Conservation (phyloP, 35 echinoderm and acorn worm species). For the Heliocidaris erythrogramma region DNA sequence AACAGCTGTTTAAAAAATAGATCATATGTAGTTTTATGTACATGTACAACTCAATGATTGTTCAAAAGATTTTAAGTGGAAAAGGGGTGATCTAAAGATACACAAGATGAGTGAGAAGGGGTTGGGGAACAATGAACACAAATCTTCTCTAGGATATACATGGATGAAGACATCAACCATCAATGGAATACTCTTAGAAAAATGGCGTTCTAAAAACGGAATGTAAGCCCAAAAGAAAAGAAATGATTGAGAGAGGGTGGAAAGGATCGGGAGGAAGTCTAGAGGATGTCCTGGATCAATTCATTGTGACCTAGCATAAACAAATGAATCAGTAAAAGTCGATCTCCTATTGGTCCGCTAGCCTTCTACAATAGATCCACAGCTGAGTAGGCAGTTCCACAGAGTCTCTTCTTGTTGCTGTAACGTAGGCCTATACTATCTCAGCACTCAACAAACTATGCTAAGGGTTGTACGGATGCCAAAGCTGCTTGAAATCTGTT, state of each 20-base stretch:
- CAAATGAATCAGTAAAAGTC: background rate
- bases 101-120: background rate
- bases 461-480: background rate
- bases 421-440: background rate
- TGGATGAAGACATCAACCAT: background rate
- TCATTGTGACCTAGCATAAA: constrained; percentile 17
- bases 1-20: background rate
- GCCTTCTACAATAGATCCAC: background rate
- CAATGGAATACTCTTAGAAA: background rate
- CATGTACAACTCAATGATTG: background rate
- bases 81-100: background rate
- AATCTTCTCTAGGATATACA: constrained; percentile 18
- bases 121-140: background rate
- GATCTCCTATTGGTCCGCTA: background rate
- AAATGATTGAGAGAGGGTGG: background rate
- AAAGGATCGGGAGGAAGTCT: background rate
- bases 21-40: background rate
- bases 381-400: background rate
- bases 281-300: background rate
- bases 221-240: background rate
- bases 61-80: background rate
- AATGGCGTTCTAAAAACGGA: background rate
- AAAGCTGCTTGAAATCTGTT: background rate
- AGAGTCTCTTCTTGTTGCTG: background rate
- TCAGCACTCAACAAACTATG: background rate